Conservation (phyloP, 2,888 invertebrate genomes). For the Adelognathus sp. region DNA sequence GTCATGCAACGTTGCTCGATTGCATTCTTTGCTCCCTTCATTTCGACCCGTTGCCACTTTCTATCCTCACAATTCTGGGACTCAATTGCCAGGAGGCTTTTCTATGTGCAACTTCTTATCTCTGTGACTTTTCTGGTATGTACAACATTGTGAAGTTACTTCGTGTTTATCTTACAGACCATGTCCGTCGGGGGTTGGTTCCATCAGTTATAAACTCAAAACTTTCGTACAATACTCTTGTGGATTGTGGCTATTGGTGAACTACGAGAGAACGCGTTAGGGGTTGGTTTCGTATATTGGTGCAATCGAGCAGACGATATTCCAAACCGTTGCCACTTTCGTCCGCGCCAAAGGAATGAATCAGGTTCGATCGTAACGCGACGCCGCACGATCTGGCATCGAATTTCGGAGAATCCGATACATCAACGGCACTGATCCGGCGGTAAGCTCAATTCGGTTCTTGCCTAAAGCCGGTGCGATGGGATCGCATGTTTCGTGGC, state of each 20-base stretch:
- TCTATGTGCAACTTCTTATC: not conserved
- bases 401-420: constrained; percentile 57
- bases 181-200: constrained; percentile 10
- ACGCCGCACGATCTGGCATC: constrained; percentile 54
- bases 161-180: not conserved
- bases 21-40: not conserved
- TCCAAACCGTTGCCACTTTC: constrained; percentile 22
- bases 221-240: constrained; percentile 12
- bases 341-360: constrained; percentile 29
- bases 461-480: constrained; percentile 46
- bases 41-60: not conserved
- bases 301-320: not conserved
- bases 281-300: not conserved
- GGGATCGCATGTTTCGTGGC: not conserved
- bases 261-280: not conserved
- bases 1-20: not conserved
- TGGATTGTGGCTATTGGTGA: constrained; percentile 3
- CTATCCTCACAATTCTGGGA: not conserved
- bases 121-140: not conserved
- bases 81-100: not conserved
- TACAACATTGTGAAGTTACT: constrained; percentile 13
- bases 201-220: constrained; percentile 23
- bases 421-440: constrained; percentile 55
- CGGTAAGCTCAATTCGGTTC: constrained; percentile 42
- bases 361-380: constrained; percentile 57